Evolutionary conservation across 2,888 invertebrate species (phyloP).

Genomic region (Chalcosyrphus nemorum): DNA sequence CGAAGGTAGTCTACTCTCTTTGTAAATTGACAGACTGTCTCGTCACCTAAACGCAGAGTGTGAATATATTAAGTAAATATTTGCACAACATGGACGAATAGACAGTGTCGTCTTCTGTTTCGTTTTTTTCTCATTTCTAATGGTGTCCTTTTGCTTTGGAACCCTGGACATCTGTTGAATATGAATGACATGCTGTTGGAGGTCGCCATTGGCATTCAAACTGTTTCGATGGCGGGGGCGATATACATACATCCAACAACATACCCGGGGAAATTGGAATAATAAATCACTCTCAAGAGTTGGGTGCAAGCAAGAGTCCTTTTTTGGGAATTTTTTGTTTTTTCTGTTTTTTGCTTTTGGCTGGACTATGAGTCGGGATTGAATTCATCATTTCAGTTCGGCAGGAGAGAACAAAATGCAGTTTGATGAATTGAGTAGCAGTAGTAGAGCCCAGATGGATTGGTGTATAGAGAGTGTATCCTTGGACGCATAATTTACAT

Average conservation of each 20-base stretch:
- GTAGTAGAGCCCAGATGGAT: constrained; percentile 9
- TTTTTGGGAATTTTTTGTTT: not conserved
- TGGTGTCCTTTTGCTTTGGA: constrained; percentile 33
- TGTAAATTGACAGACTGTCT: constrained; percentile 64
- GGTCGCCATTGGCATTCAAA: constrained; percentile 47
- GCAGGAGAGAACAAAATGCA: constrained; percentile 31
- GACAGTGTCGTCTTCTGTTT: not conserved
- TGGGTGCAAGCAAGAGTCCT: constrained; percentile 3
- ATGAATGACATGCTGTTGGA: constrained; percentile 50
- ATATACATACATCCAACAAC: constrained; percentile 24
- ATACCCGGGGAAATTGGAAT: constrained; percentile 62
- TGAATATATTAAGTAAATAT: constrained; percentile 71
- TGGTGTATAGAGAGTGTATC: constrained; percentile 34
- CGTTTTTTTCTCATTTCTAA: not conserved
- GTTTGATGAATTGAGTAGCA: constrained; percentile 62
- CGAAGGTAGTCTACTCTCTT: constrained; percentile 35
- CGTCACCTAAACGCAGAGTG: constrained; percentile 66
- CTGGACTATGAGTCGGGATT: constrained; percentile 7
- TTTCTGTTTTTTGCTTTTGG: not conserved
- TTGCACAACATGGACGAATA: constrained; percentile 32
- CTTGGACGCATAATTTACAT: constrained; percentile 47
- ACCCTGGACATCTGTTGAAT: constrained; percentile 70
- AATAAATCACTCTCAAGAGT: constrained; percentile 61
- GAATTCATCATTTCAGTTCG: constrained; percentile 49
- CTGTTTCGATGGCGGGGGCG: not conserved